These are phyloP conservation scores for Cinara cedri DNA, from an alignment of 2,888 invertebrate species.

Conservation along the genomic window DNA sequence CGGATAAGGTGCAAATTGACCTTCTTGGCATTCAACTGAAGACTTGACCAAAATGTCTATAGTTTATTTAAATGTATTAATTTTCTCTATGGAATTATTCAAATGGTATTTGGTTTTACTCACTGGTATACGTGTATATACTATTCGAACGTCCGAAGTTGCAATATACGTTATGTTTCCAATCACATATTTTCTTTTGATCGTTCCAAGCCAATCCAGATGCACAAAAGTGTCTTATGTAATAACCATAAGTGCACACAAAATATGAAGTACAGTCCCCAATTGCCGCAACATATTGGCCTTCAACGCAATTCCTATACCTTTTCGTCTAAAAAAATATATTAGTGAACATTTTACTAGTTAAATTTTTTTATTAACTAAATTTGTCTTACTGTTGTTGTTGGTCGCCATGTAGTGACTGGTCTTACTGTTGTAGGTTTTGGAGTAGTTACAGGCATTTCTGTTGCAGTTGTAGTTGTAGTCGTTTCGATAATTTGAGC, in stretches of 20 bases:
- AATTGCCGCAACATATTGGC: conserved; percentile 68
- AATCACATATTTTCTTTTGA: conserved; percentile 74
- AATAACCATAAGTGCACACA: conserved; percentile 76
- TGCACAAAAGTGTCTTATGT: conserved; percentile 76
- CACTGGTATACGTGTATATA: conserved; percentile 17
- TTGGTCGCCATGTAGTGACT: conserved; percentile 61
- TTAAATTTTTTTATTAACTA: background rate
- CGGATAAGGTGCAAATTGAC: conserved; percentile 68
- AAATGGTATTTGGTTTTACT: background rate
- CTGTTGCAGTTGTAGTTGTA: conserved; percentile 2
- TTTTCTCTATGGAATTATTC: background rate
- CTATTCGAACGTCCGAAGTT: conserved; percentile 61
- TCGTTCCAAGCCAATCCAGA: conserved; percentile 82
- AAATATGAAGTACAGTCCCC: conserved; percentile 77
- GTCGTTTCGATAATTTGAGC: conserved; percentile 27
- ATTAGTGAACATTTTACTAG: background rate
- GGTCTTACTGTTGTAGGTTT: conserved; percentile 62
- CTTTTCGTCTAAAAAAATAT: conserved; percentile 18
- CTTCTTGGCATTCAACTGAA: conserved; percentile 59
- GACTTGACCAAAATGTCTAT: conserved; percentile 9
- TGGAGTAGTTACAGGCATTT: background rate
- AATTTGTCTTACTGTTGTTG: conserved; percentile 59
- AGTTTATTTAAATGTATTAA: background rate
- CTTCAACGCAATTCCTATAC: conserved; percentile 59
- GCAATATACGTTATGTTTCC: conserved; percentile 79